These are phyloP conservation scores for Pygoscelis adeliae DNA, from an alignment of 2,113 vertebrate species.

Conservation along the genomic window DNA sequence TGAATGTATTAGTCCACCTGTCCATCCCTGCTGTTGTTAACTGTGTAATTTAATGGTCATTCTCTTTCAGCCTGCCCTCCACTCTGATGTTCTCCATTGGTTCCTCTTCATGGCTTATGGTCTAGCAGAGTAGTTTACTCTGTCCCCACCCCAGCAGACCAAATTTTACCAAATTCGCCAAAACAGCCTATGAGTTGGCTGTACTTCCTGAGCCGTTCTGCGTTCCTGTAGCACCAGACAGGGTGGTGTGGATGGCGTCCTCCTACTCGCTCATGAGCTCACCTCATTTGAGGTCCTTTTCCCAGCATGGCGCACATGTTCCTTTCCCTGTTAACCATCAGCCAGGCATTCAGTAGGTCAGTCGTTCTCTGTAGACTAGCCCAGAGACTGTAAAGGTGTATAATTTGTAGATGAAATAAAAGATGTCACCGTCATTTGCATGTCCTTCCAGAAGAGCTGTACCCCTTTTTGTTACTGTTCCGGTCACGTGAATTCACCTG, in stretches of 20 bases:
- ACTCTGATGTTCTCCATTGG: not conserved
- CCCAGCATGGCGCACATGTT: not conserved
- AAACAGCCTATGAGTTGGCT: not conserved
- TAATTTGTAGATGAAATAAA: not conserved
- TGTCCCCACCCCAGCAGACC: not conserved
- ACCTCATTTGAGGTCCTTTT: not conserved
- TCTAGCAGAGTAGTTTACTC: not conserved
- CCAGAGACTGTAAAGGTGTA: not conserved
- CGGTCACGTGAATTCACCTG: not conserved
- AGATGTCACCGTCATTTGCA: not conserved
- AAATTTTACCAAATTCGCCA: not conserved
- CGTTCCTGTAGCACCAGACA: not conserved
- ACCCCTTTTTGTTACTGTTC: not conserved
- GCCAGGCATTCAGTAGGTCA: not conserved
- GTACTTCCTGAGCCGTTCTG: not conserved
- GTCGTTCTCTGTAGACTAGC: not conserved
- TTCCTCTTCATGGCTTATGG: accelerated
- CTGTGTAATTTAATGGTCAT: not conserved
- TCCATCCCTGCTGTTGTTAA: not conserved
- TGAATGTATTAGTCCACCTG: not conserved
- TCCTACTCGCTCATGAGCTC: not conserved
- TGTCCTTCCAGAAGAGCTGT: not conserved
- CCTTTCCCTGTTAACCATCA: not conserved
- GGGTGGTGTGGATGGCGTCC: not conserved
- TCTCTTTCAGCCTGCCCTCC: not conserved